Base-by-base conservation (phyloP, 2,888 invertebrate genomes). In the Omphaloscelis lunosa region DNA sequence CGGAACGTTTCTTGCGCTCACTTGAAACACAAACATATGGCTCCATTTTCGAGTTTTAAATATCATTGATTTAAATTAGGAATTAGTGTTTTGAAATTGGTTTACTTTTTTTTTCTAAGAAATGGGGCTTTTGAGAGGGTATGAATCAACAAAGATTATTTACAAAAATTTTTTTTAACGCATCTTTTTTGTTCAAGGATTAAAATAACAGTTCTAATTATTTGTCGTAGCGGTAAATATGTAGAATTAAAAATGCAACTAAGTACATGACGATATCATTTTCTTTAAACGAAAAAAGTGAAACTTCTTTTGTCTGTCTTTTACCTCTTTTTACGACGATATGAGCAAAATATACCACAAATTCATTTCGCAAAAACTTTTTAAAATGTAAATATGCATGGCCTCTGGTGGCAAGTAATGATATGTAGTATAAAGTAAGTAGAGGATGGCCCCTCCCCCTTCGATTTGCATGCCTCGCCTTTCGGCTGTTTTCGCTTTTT, bases 1-100 rank as follows among this genome's bases (percentile, higher is more conserved):
- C 89, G 90, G 87, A 77, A 78, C 48, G 77, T 77, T 87, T 84
- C 83, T 88, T 85, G 83, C 78, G 73, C 80, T 82, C 83, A 85
- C 83, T 86, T 79, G 85, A 83, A 76, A 85, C n/a, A 53, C 78
- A 72, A 62, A 86, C 87, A 85, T 84, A 77, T 89, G 86, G 63
- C 48, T 76, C 48, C 69, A 51, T 75, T 51, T 79, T 71, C 17
- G 9, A 66, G 63, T 86, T 77, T 71, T 63, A 76, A 83, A 73
- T 65, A 72, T 84, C 86, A 84, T 63, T 69, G 78, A 85, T 84
- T 83, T 84, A 84, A 84, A 84, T 84, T 75, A 66, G 83, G 74
- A 79, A 84, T 83, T 83, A 72, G 79, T 59, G 27, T 77, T 82
- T 58, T 51, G 58, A 20, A 77, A 82, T 77, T 77, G 70, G 86